These are phyloP conservation scores for Passer domesticus DNA, from an alignment of 2,113 vertebrate species.

Conservation along the genomic window DNA sequence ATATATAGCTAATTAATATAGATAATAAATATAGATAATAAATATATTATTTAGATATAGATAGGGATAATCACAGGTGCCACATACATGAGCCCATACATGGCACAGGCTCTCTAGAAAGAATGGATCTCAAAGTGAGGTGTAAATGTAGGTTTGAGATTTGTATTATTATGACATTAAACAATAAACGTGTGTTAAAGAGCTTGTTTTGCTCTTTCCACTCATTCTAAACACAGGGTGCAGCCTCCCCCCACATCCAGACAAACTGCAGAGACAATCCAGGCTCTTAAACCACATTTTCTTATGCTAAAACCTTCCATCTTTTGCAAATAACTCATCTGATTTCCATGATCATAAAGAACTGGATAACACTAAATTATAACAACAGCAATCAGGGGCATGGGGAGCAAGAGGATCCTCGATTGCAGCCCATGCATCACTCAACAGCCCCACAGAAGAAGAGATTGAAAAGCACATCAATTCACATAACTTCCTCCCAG, in stretches of 20 bases:
- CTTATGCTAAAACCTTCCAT: slow-evolving; percentile 9
- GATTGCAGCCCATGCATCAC: slow-evolving; percentile 67
- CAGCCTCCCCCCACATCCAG: neutral
- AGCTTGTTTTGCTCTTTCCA: neutral
- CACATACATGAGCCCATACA: too few species aligned
- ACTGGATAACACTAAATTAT: slow-evolving; percentile 73
- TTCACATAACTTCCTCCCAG: slow-evolving; percentile 71
- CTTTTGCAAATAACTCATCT: slow-evolving; percentile 48
- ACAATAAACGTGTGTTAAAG: neutral
- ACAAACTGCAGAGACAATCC: neutral
- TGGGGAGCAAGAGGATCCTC: slow-evolving; percentile 74
- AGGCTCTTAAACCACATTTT: slow-evolving; percentile 22
- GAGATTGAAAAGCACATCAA: slow-evolving; percentile 71
- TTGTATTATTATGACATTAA: neutral
- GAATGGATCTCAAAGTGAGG: neutral
- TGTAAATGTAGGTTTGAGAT: neutral
- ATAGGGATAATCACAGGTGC: neutral
- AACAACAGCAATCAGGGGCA: slow-evolving; percentile 82
- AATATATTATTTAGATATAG: neutral
- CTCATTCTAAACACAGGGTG: neutral
- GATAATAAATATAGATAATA: neutral
- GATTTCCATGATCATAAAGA: slow-evolving; percentile 69
- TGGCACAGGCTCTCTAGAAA: neutral
- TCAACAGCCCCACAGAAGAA: slow-evolving; percentile 66
- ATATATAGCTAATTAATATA: neutral